A percentile compares a stretch with the other conserved stretches of the same genome.
Evolutionary conservation across 2,113 vertebrate genomes (phyloP).

Genomic region (mouse (Mus musculus)): GRCm39 chr3:122017501-122018000

Average conservation of each 20-base stretch:
- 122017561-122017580: conserved; percentile 16
- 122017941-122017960: background rate
- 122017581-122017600: background rate
- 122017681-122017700: background rate
- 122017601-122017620: background rate
- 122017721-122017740: background rate
- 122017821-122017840: background rate
- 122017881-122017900: background rate
- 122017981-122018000: background rate
- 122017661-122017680: background rate
- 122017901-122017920: background rate
- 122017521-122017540: background rate
- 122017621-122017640: background rate
- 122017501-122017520: background rate
- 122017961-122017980: background rate
- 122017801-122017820: background rate
- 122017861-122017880: conserved; percentile 11
- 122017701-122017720: background rate
- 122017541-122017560: conserved; percentile 8
- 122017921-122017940: background rate
- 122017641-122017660: background rate
- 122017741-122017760: background rate
- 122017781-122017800: background rate
- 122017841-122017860: conserved; percentile 5
- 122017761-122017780: background rate